phyloP scores from a whole-genome alignment of 2,797 vertebrate species.

The Telmatherina bonti region DNA sequence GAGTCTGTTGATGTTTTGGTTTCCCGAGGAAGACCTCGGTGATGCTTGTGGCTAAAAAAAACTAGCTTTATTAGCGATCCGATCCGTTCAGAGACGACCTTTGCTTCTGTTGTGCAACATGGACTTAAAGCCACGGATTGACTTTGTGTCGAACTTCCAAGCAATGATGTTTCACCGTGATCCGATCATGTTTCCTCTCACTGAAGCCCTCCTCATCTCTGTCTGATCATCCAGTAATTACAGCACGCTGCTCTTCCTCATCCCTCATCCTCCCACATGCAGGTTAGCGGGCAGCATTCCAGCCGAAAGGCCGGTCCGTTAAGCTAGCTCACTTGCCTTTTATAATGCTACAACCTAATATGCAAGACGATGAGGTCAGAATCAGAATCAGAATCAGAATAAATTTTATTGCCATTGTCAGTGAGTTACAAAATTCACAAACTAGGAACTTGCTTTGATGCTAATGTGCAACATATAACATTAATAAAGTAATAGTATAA shows the following conservation, averaged over 20 bases:
- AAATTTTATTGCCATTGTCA: no score
- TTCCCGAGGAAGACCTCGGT: slow-evolving; percentile 51
- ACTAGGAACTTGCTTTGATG: no score
- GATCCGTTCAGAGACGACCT: slow-evolving; percentile 24
- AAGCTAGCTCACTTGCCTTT: slow-evolving; percentile 35
- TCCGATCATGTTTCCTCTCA: slow-evolving; percentile 20
- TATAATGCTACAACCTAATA: slow-evolving; percentile 33
- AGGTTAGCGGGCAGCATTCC: slow-evolving; percentile 18
- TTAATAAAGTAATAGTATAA: no score
- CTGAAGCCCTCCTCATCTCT: slow-evolving; percentile 36
- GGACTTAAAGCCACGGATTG: slow-evolving; percentile 56
- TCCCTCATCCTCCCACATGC: slow-evolving; percentile 18
- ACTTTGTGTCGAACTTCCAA: slow-evolving; percentile 32
- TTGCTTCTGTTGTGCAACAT: slow-evolving; percentile 20
- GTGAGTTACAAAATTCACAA: no score
- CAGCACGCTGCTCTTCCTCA: slow-evolving; percentile 32
- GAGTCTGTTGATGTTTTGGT: slow-evolving; percentile 58
- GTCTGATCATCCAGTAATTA: slow-evolving; percentile 34
- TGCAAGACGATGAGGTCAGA: slow-evolving; percentile 31
- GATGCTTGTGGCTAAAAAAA: slow-evolving; percentile 57
- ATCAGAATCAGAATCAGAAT: no score
- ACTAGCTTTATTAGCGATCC: slow-evolving; percentile 52
- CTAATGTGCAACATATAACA: no score
- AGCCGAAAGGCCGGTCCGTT: slow-evolving; percentile 23
- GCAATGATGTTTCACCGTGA: slow-evolving; percentile 28